Evolutionary conservation across 2,888 invertebrate genomes (phyloP), one percentile per base, ranked within the genome.

Genomic region (Hesperia comma): DNA sequence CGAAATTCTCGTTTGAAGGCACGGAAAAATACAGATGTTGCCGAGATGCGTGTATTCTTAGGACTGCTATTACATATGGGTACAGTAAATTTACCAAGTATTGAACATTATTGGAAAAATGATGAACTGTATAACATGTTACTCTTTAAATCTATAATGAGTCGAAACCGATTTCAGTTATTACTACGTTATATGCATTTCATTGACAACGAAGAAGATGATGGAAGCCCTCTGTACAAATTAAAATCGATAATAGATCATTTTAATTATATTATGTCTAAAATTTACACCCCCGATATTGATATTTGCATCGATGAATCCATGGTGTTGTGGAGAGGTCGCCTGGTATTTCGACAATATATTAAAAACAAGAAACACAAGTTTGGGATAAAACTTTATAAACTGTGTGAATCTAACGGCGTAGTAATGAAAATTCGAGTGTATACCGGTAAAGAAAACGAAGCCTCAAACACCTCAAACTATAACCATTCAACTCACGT

Each of bases 121-220:
- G 58, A 58, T 14, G 43, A 78, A 78, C 46, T 46, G 46, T 46
- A 46, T 46, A 6, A 46, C 8, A 46, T 46, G 46, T 8, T 8
- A 46, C 17, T 46, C 8, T 46, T 46, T 46, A 46, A 8, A 6
- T 3, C 46, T 3, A 46, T 46, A 46, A 46, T 46, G 46, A 46
- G 46, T 8, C 46, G 46, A 8, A 46, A 46, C 8, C 3, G 46
- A 46, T 46, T 46, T 46, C 46, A 46, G 8, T 46, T 46, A 8
- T 6, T 46, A 46, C 46, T 46, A 3, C 46, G 46, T 6, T 8
- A 46, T 8, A 3, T 46, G 3, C 46, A 46, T 46, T 46, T 46
- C 8, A 8, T 8, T 46, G 8, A 46, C 8, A 46, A 46, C 8
- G 46, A 46, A 46, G 46, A 46, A 46, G 46, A 46, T 8, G 46